Evolutionary conservation across 2,797 vertebrate genomes (phyloP), one percentile per base, ranked within the genome.

Genomic region (Acanthornis magna): DNA sequence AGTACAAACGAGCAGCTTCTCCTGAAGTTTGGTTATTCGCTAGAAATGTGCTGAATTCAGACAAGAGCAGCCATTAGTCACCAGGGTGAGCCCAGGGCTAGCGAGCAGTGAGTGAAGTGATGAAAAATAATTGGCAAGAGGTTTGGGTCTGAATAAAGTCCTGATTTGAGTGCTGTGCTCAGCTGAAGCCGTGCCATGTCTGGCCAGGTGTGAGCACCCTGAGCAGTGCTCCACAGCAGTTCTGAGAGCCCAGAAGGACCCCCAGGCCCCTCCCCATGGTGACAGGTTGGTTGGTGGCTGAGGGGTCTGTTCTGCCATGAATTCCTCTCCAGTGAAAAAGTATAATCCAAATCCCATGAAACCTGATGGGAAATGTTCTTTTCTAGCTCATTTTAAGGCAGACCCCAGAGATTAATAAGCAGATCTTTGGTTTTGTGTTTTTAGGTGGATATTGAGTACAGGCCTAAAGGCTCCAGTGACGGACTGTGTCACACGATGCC

Each of bases 261-360:
- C 66, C 68, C 29, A 36, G 57, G 11, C 26, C 53, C 22, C 57
- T 42, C 50, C 50, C 5, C 22, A 2, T 14, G 6, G 2, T 2
- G 1, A 53, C 13, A 30, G 8, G 15, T 76, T 5, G 5, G 8
- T 19, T 19, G 11, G 63, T 13, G 17, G 62, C 38, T 66, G 0
- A 50, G 54, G 11, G 14, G 5, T 14, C 30, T 45, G 36, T 60
- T 48, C 47, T 55, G 21, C 36, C 2, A 1, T 22, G 18, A 58
- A 9, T 36, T 73, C 26, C 36, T 12, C 17, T 73, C 40, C 25
- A 19, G 4, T 42, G 30, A 47, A 60, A 36, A 10, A 9, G 5
- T 8, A 4, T 21, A 45, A 57, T 25, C n/a, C 50, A 68, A 43
- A 65, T 43, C 40, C 20, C 32, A 36, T 0, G 0, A 10, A 55